Evolutionary conservation across 1,140 invertebrate species (phyloP), one percentile per base, ranked within the genome.

Genomic region (Gryllus bimaculatus): DNA sequence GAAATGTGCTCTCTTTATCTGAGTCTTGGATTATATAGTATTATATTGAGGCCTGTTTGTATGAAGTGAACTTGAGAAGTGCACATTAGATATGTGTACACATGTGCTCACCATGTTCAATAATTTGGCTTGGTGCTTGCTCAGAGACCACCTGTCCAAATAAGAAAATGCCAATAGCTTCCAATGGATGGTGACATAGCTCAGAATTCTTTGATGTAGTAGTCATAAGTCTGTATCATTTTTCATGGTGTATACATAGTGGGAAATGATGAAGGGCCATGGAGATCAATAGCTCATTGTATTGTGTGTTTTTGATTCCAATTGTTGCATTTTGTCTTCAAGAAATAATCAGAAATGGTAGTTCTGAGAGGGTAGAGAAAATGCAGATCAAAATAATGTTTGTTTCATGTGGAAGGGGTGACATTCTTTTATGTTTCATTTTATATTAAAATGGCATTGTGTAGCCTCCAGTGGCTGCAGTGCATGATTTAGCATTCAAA

Each of bases 141-240:
- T 66, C 10, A 66, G 10, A 13, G 54, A 66, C 10, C 26, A 39
- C 26, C 26, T 13, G 54, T 66, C 18, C 10, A 66, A 13, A 18
- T 66, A 18, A 13, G 10, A 18, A 66, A 18, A 66, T 66, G 54
- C 18, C 18, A 18, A 66, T 66, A 66, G 54, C 54, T 66, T 66
- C 54, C 54, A 66, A 13, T 66, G 54, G 18, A 66, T 66, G 54
- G 54, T 66, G 54, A 66, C 54, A 66, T 66, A 66, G 54, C 54
- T 66, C 54, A 66, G 54, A 66, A 66, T 66, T 66, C 54, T 66
- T 66, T 66, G 54, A 66, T 66, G 54, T 66, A 66, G 54, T 66
- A 66, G 54, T 66, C 18, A 18, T 66, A 66, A 66, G 18, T 66
- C 54, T 66, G 1, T 66, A 66, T 66, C 54, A 66, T 66, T 66